Base-by-base conservation (phyloP, 2,888 invertebrate species). In the Protonemura montana region DNA sequence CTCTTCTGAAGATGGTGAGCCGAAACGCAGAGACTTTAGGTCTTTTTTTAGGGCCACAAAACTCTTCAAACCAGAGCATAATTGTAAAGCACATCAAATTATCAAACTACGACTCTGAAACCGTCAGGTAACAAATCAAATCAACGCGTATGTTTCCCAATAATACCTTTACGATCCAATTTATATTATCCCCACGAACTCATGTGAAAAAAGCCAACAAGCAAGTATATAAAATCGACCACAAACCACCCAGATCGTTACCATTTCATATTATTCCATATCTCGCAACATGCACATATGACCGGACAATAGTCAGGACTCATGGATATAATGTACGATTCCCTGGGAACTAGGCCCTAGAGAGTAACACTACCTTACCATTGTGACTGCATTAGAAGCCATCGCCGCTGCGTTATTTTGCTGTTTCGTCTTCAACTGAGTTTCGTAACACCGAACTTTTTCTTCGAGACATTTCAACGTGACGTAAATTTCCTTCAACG, bases 391-490 rank as follows among this genome's bases (percentile, higher is more conserved):
- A 26, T 7, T 28, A 26, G n/a, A 13, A 13, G 28, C 16, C 81
- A 29, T 2, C 29, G 81, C 80, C 6, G 80, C 30, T 30, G 25
- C 0, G 28, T 27, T 81, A 25, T 5, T 28, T 42, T n/a, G 82
- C 42, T 59, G 86, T 76, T 35, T 76, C 76, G n/a, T 25, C 76
- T 26, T 86, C 86, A 87, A 87, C 30, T 90, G 89, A 77, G 84
- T 86, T 86, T 86, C 87, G 85, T 88, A 88, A 59, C 87, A 89
- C 30, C 88, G 89, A 87, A 91, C 91, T 89, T 92, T 92, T 89
- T 92, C 91, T 89, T 92, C 92, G 87, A 92, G 90, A 88, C 91
- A 91, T 89, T 91, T 90, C 87, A 92, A 89, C 77, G 92, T 91
- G 87, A 91, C 91, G 87, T 92, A 91, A 83, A 92, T 91, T 85